Evolutionary conservation across 2,888 invertebrate genomes (phyloP).

Genomic region (Lasioglossum calceatum): DNA sequence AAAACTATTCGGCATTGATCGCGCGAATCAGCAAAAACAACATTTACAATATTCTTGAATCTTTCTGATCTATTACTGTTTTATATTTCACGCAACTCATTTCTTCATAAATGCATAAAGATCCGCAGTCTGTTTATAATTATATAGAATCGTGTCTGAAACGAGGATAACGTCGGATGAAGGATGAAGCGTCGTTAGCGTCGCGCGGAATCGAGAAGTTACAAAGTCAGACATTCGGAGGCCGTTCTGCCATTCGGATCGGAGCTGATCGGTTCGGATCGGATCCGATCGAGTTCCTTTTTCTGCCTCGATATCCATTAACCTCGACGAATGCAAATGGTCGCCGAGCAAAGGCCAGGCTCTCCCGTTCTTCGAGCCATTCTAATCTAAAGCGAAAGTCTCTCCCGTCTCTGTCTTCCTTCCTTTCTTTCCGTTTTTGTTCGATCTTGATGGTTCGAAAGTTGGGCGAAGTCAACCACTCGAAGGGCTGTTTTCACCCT

Average conservation of each 20-base stretch:
- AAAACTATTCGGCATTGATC: too few species aligned
- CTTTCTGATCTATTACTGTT: too few species aligned
- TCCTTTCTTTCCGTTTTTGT: background rate
- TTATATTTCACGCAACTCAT: too few species aligned
- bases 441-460: background rate
- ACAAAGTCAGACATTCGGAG: background rate
- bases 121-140: too few species aligned
- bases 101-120: too few species aligned
- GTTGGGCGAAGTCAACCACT: background rate
- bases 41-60: too few species aligned
- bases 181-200: background rate
- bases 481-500: background rate
- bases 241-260: constrained; percentile 3
- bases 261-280: background rate
- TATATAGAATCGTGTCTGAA: background rate
- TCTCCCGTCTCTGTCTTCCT: constrained; percentile 33
- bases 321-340: constrained; percentile 57
- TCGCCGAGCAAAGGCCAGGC: constrained; percentile 56
- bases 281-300: constrained; percentile 48
- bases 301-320: constrained; percentile 54
- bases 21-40: too few species aligned
- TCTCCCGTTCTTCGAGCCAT: constrained; percentile 58
- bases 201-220: background rate
- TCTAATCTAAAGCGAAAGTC: constrained; percentile 68
- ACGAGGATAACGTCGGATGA: background rate